Percentiles rank a stretch among this genome's conserved stretches.
phyloP scores from a whole-genome alignment of 2,113 vertebrate genomes.

The Perca flavescens region DNA sequence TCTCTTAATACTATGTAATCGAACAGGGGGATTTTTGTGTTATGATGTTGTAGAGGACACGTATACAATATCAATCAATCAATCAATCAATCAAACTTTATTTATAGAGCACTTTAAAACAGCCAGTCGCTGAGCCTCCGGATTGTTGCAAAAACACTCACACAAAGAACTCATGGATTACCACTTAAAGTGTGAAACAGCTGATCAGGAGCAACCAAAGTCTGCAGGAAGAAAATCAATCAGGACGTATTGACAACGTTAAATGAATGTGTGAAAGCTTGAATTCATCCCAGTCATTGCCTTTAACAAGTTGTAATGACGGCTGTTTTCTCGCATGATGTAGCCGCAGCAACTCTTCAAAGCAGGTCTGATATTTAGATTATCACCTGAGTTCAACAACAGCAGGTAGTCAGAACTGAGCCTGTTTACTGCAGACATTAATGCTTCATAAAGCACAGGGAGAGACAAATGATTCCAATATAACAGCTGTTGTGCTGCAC shows the following conservation, averaged over 20 bases:
- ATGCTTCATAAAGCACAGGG: slow-evolving; percentile 16
- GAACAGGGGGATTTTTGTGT: too few relatives aligned
- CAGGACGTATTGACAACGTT: slow-evolving; percentile 23
- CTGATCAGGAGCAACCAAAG: slow-evolving; percentile 32
- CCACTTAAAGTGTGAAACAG: slow-evolving; percentile 34
- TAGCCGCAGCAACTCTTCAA: neutral
- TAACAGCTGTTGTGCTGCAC: slow-evolving; percentile 8
- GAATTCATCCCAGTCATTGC: slow-evolving; percentile 24
- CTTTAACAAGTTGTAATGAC: slow-evolving; percentile 31
- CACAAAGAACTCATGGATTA: slow-evolving; percentile 12
- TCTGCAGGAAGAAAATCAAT: slow-evolving; percentile 39
- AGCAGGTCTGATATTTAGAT: slow-evolving; percentile 23
- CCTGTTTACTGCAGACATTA: slow-evolving; percentile 18
- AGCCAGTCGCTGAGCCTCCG: too few relatives aligned
- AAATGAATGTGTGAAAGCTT: slow-evolving; percentile 32
- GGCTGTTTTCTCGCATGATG: slow-evolving; percentile 12
- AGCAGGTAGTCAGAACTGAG: neutral
- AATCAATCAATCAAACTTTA: too few relatives aligned
- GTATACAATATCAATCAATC: too few relatives aligned
- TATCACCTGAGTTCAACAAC: slow-evolving; percentile 11
- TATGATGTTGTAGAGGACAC: too few relatives aligned
- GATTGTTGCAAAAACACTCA: neutral
- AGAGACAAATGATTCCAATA: slow-evolving; percentile 29
- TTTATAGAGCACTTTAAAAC: too few relatives aligned
- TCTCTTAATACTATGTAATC: too few relatives aligned